Evolutionary conservation across 2,113 vertebrate genomes (phyloP).

Genomic region (Ivindomyrus marchei): DNA sequence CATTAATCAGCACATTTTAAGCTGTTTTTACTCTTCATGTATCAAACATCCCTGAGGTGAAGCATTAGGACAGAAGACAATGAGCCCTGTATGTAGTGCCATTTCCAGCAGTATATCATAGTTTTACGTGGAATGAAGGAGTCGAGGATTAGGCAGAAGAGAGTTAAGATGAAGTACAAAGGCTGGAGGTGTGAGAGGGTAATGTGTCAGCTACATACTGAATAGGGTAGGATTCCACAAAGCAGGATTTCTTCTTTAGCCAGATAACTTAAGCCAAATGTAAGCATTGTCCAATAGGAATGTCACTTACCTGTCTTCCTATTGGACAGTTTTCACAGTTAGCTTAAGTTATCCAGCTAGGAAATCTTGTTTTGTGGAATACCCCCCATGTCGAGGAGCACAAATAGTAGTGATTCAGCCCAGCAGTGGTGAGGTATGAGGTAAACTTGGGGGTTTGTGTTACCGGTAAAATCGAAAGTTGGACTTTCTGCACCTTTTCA

Average conservation of each 20-base stretch:
- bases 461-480: background rate
- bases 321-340: background rate
- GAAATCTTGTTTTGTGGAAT: background rate
- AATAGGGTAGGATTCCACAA: background rate
- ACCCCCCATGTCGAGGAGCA: background rate
- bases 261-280: background rate
- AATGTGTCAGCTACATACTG: background rate
- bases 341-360: background rate
- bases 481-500: background rate
- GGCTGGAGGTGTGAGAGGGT: background rate
- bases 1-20: background rate
- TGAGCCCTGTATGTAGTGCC: background rate
- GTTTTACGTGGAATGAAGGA: background rate
- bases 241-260: background rate
- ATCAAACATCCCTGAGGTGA: background rate
- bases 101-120: background rate
- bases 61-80: background rate
- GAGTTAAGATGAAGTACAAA: background rate
- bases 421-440: background rate
- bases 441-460: background rate
- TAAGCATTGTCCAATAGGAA: background rate
- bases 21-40: background rate
- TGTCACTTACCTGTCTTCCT: background rate
- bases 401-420: background rate
- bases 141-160: background rate